These are phyloP conservation scores for Cossypha dichroa DNA, from an alignment of 2,797 vertebrate species.

Conservation along the genomic window DNA sequence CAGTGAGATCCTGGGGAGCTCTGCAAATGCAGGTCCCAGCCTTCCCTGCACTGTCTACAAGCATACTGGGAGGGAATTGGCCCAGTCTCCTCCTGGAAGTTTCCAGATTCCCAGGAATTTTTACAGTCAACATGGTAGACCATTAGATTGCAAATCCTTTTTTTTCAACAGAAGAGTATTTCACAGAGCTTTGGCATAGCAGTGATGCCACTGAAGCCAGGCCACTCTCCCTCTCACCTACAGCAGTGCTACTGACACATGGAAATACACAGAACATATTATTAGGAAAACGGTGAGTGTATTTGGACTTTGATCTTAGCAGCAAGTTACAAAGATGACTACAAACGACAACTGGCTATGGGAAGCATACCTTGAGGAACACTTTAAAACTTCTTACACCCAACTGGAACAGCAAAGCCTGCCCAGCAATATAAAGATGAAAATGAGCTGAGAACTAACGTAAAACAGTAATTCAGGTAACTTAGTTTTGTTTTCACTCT, in stretches of 20 bases:
- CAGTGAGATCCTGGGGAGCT: background rate
- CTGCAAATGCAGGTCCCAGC: background rate
- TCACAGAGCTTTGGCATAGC: background rate
- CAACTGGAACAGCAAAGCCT: background rate
- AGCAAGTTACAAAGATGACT: background rate
- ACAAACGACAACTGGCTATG: background rate
- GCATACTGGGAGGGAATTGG: background rate
- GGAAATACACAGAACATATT: background rate
- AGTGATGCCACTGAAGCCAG: accelerated
- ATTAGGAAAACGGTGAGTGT: background rate
- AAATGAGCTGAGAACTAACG: background rate
- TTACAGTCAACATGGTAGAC: background rate
- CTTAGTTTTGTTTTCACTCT: background rate
- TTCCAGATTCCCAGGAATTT: background rate
- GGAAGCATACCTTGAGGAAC: background rate
- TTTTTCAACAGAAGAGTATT: background rate
- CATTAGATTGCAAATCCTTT: background rate
- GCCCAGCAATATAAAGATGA: background rate
- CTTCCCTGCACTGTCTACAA: background rate
- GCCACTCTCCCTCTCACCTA: background rate
- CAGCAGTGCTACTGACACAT: background rate
- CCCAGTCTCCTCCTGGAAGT: background rate
- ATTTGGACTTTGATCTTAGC: background rate
- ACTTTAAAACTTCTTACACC: background rate
- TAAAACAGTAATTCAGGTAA: background rate